Conservation (phyloP, 2,113 vertebrate genomes). For the Halcyon senegalensis region DNA sequence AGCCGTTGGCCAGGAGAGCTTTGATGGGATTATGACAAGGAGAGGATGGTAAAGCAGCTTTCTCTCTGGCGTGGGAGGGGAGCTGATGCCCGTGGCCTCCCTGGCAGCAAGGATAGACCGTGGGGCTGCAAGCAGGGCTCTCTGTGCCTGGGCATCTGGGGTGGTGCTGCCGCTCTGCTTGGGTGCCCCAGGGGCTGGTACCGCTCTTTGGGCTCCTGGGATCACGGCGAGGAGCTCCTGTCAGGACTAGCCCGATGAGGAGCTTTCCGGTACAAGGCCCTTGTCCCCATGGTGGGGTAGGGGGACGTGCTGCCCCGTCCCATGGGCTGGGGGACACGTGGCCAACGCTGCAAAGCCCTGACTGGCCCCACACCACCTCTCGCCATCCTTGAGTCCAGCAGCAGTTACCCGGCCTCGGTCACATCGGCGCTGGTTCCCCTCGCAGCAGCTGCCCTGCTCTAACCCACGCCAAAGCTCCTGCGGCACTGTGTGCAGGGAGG, state of each 20-base stretch:
- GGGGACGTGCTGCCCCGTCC: too few relatives aligned
- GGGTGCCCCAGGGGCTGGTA: background rate
- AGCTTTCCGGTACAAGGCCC: background rate
- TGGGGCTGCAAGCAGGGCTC: background rate
- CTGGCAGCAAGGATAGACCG: background rate
- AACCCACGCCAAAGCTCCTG: background rate
- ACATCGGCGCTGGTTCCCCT: background rate
- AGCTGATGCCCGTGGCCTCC: background rate
- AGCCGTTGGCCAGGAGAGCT: background rate
- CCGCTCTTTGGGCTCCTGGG: background rate
- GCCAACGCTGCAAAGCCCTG: background rate
- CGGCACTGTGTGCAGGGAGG: rapidly evolving
- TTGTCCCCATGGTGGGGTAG: rapidly evolving
- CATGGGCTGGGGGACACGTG: rapidly evolving
- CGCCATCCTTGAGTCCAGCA: background rate
- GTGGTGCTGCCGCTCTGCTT: rapidly evolving
- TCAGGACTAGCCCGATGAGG: rapidly evolving
- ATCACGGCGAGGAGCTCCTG: rapidly evolving
- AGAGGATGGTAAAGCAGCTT: background rate
- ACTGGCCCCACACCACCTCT: rapidly evolving
- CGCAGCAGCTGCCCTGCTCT: background rate
- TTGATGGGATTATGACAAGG: background rate
- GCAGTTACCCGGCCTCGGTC: background rate
- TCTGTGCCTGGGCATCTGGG: background rate
- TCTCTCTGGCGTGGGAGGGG: background rate